Base-by-base conservation (phyloP, 2,113 vertebrate species). In the Lampris megalopsis region DNA sequence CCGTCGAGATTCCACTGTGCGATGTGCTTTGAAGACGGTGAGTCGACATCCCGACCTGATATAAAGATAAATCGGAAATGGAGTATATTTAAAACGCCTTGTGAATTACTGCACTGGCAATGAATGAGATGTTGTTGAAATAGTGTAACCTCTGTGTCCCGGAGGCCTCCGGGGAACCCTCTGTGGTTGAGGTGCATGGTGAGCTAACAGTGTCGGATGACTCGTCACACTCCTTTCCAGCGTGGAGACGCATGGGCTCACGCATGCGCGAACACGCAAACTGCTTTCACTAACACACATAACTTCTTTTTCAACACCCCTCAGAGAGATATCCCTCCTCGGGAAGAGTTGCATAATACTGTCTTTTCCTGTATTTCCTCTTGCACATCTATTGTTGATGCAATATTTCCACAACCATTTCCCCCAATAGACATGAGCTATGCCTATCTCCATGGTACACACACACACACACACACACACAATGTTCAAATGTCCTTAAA, bases 161-260 rank as follows among this genome's bases (percentile, higher is more conserved):
- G 37, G 54, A 43, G 0, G 5, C 13, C 47, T 54, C 38, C 45
- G n/a, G 4, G 60, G 59, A 61, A 69, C 60, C 35, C 71, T 56
- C 65, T 68, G 62, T 59, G 35, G 42, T 77, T 71, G 57, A 79
- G 56, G 52, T 84, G 68, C 61, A 84, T 47, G 56, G 70, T 52
- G 61, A 63, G 67, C 72, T 69, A 66, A 53, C 3, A 50, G 63
- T n/a, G 76, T 90, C 86, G 89, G 86, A 80, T 89, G 89, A 92
- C 85, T 79, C 24, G 69, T 80, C 76, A 88, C 86, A 80, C 71
- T 75, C 63, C 41, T 54, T 75, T 47, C 35, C 43, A 80, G 56
- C 89, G 82, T 80, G 80, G 62, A 83, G 77, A 82, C 85, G 82
- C 81, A 85, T 87, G 89, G 24, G 5, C 42, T 9, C 24, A 9